Conservation (phyloP, 2,888 invertebrate genomes). For the Sesamia inferens region DNA sequence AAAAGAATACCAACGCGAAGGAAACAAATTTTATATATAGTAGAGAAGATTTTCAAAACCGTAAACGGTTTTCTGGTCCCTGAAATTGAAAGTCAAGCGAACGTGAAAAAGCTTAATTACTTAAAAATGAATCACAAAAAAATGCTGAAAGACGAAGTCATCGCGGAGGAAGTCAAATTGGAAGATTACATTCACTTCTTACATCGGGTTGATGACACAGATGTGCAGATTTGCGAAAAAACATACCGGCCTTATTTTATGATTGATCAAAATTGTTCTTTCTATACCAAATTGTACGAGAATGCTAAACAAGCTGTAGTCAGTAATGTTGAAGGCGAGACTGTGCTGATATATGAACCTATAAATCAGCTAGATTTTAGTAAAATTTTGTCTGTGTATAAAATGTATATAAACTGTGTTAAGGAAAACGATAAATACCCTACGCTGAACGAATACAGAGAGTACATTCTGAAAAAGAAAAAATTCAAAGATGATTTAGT, state of each 20-base stretch:
- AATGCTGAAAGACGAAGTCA: conserved; percentile 17
- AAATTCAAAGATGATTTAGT: conserved; percentile 27
- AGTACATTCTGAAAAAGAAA: conserved; percentile 29
- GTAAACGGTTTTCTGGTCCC: conserved; percentile 65
- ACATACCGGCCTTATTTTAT: conserved; percentile 35
- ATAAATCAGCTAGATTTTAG: conserved; percentile 27
- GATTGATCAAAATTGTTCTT: conserved; percentile 16
- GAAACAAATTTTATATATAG: conserved; percentile 18
- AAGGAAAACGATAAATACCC: conserved; percentile 18
- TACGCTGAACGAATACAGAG: conserved; percentile 20
- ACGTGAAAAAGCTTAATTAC: conserved; percentile 69
- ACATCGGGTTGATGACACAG: not conserved
- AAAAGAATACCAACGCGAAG: conserved; percentile 28
- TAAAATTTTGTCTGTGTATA: conserved; percentile 23
- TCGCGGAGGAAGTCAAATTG: conserved; percentile 23
- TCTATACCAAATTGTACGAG: conserved; percentile 19
- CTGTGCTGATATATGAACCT: conserved; percentile 14
- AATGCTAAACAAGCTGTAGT: conserved; percentile 6
- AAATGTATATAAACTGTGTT: conserved; percentile 29
- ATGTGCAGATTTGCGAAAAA: conserved; percentile 23
- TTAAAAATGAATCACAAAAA: conserved; percentile 32
- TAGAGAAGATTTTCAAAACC: conserved; percentile 68
- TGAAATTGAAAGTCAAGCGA: conserved; percentile 62
- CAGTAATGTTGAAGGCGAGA: conserved; percentile 9
- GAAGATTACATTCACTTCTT: conserved; percentile 33